Percentiles rank a stretch among this genome's conserved stretches.
These are phyloP conservation scores for Stomatorhinus walkeri DNA, from an alignment of 2,797 vertebrate genomes.

Conservation along the genomic window DNA sequence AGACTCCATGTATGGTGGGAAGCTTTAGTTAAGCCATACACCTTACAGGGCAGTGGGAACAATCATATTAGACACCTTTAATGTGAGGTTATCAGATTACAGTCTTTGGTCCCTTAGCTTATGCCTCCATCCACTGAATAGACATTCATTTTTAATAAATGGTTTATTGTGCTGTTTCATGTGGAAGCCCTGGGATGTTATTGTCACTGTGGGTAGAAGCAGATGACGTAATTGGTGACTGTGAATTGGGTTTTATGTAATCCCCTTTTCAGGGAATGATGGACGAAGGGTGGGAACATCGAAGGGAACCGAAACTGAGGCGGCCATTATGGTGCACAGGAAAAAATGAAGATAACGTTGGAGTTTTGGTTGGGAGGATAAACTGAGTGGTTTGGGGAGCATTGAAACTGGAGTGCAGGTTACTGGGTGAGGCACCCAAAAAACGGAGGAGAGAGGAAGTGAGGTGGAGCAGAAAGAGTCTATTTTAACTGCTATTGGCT, in stretches of 20 bases:
- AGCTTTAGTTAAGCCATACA: not conserved
- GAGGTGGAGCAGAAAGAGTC: not conserved
- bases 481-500: not conserved
- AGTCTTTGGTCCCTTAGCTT: not conserved
- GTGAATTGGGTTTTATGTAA: not conserved
- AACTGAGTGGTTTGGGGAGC: not conserved
- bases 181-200: not conserved
- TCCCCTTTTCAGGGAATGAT: not conserved
- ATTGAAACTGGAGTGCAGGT: not conserved
- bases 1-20: not conserved
- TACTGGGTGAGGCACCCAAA: not conserved
- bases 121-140: not conserved
- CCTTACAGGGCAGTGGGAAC: not conserved
- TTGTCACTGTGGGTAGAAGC: not conserved
- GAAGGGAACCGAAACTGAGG: not conserved
- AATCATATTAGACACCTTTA: not conserved
- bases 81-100: not conserved
- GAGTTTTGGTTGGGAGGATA: not conserved
- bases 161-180: not conserved
- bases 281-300: not conserved
- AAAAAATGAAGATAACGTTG: not conserved
- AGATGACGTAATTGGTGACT: not conserved
- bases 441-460: not conserved
- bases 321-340: not conserved
- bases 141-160: slow-evolving; percentile 1